Evolutionary conservation across 92 coral and sea anemone genomes (phyloP), one percentile per base, ranked within the genome.

Genomic region (Paramuricea clavata): DNA sequence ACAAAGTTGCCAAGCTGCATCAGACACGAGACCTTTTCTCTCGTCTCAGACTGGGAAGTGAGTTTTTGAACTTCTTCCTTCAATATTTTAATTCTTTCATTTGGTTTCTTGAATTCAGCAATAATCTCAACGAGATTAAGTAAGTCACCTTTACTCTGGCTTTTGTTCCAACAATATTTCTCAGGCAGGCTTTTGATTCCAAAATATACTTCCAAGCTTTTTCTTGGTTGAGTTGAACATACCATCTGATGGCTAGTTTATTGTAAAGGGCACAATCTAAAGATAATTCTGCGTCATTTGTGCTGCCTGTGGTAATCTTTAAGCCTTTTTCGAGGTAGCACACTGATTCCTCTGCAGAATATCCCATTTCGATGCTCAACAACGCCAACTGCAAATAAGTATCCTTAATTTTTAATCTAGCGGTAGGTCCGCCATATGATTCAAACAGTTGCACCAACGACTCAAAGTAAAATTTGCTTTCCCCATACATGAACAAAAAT

Each of bases 381-480:
- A 28, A 13, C 52, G 82, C 67, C 67, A 76, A 17, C 44, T 26
- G 67, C 39, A 15, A 60, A 32, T 50, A 52, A 56, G 41, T 21
- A 16, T 28, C 6, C 52, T 76, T 76, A 8, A 52, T 19, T 31
- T 31, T 0, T 19, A 31, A 12, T 1, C 12, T 15, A n/a, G 21
- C 6, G 23, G 6, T 36, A 10, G 25, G 34, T 9, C 67, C 82
- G 26, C 25, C 39, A 28, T 13, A 65, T 65, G 41, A 65, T 31
- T 13, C 39, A 1, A 27, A 33, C 41, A 28, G 41, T 27, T 26
- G 35, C 19, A 65, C 13, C 35, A 65, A 33, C 39, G 12, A 33
- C 28, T 65, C n/a, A 39, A 65, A 65, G 64, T 76, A 49, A 36
- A 49, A 76, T 52, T 49, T 76, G 65, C 82, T 32, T n/a, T 76